Percentiles rank a stretch among this genome's conserved stretches.
phyloP scores from a whole-genome alignment of 2,888 invertebrate genomes.

The Petrophora chlorosata region DNA sequence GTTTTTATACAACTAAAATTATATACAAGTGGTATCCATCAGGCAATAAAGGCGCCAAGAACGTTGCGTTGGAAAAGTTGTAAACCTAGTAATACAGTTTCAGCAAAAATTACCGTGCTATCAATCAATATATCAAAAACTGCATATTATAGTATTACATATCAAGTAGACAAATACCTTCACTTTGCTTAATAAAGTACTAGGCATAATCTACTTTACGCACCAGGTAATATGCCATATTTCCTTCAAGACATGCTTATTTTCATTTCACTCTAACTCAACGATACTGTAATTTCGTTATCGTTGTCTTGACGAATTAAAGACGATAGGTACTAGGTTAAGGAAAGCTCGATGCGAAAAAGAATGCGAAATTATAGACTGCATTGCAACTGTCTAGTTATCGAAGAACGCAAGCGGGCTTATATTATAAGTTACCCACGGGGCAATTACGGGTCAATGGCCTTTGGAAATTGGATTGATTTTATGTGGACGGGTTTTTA shows the following conservation, averaged over 20 bases:
- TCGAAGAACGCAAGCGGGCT: conserved; percentile 54
- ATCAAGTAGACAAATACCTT: too few species aligned
- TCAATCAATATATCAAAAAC: too few species aligned
- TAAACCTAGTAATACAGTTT: too few species aligned
- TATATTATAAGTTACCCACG: conserved; percentile 54
- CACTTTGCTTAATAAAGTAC: background rate
- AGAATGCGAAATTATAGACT: conserved; percentile 64
- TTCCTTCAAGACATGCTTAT: background rate
- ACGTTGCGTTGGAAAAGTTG: too few species aligned
- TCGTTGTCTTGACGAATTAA: conserved; percentile 9
- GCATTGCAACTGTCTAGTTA: conserved; percentile 48
- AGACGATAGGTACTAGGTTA: conserved; percentile 15
- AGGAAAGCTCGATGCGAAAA: conserved; percentile 25
- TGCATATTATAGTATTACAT: too few species aligned
- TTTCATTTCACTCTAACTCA: background rate
- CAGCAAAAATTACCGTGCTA: too few species aligned
- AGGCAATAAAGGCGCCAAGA: too few species aligned
- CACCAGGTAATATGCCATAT: background rate
- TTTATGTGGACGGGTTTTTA: too few species aligned
- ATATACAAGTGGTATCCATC: too few species aligned
- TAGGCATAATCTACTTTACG: background rate
- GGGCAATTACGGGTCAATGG: conserved; percentile 55
- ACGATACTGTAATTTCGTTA: conserved; percentile 4
- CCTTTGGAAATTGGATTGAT: conserved; percentile 50
- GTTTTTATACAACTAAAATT: too few species aligned